Evolutionary conservation across 1,140 invertebrate species (phyloP).

Genomic region (Caenorhabditis tropicalis): DNA sequence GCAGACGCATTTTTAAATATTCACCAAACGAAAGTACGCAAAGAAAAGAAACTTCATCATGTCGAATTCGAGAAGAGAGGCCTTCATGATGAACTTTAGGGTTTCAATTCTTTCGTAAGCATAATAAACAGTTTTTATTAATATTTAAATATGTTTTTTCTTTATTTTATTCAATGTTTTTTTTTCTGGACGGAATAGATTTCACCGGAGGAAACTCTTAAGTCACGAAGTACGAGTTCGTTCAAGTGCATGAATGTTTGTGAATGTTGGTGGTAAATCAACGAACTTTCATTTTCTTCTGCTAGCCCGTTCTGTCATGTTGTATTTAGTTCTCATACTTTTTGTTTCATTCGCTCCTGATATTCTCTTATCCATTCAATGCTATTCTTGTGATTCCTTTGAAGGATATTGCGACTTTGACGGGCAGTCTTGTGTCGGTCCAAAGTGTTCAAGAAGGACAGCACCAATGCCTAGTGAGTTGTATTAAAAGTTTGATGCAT

Average conservation of each 20-base stretch:
- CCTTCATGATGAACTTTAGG: conserved; percentile 14
- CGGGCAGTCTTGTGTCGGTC: neutral
- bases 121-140: too few species aligned
- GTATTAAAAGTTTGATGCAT: neutral
- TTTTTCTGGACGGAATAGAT: too few species aligned
- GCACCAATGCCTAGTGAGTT: neutral
- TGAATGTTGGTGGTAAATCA: neutral
- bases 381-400: neutral
- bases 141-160: neutral
- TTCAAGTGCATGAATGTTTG: neutral
- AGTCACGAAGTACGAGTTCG: too few species aligned
- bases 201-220: too few species aligned
- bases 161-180: neutral
- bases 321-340: neutral
- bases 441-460: conserved; percentile 2
- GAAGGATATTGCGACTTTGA: conserved; percentile 14
- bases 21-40: conserved; percentile 1
- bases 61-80: conserved; percentile 1
- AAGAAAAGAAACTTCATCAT: conserved; percentile 21
- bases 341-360: neutral
- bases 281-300: neutral
- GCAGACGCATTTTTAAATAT: conserved; percentile 39
- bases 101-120: neutral
- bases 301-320: neutral
- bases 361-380: neutral